Conservation (phyloP, 2,113 vertebrate species). For the Ia io region DNA sequence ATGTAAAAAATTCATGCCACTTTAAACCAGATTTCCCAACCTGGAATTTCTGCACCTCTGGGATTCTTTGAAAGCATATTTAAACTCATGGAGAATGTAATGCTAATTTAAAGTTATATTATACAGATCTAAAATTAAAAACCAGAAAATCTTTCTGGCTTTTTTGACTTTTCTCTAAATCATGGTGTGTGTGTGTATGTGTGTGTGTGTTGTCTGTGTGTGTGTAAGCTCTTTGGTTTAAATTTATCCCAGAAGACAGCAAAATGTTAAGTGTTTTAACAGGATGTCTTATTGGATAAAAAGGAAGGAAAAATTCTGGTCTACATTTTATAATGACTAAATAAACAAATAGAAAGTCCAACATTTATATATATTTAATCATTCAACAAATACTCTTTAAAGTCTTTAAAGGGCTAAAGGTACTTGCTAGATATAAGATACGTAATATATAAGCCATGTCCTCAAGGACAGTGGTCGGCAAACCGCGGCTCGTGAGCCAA, state of each 20-base stretch:
- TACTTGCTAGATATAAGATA: neutral
- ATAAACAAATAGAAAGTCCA: conserved; percentile 2
- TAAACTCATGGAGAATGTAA: neutral
- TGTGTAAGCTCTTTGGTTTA: neutral
- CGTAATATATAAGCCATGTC: neutral
- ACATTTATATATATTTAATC: neutral
- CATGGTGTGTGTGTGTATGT: neutral
- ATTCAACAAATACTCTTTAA: neutral
- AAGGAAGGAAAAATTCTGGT: neutral
- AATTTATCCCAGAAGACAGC: neutral
- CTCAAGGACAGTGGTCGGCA: neutral
- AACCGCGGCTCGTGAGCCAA: no score
- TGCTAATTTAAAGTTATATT: neutral
- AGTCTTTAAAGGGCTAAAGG: neutral
- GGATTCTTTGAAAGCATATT: conserved; percentile 13
- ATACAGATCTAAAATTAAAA: conserved; percentile 37
- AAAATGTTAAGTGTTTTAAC: conserved; percentile 25
- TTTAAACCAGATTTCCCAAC: conserved; percentile 13
- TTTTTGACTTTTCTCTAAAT: neutral
- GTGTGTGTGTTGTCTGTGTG: neutral
- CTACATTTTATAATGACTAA: conserved; percentile 18
- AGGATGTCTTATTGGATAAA: neutral
- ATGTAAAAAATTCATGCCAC: neutral
- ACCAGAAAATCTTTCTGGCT: neutral
- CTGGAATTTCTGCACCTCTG: neutral